Evolutionary conservation across 1,140 invertebrate genomes (phyloP), one percentile per base, ranked within the genome.

Genomic region (Laupala kohalensis): DNA sequence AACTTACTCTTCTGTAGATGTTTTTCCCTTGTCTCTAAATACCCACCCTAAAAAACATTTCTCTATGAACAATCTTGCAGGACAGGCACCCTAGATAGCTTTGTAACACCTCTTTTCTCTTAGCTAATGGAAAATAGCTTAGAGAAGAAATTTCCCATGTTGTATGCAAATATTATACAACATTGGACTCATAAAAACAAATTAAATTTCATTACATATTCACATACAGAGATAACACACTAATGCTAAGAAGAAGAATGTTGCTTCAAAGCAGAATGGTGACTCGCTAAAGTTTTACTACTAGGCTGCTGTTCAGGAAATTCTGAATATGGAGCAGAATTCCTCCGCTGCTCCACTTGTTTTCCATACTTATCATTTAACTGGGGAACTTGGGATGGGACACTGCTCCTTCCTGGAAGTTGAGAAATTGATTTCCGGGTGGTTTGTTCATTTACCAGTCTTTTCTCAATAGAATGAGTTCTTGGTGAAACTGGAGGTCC

Each of bases 211-310:
- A 6, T 65, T 12, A 19, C 6, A 62, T 12, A 62, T 62, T 12
- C 23, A 65, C 25, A 25, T 25, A 19, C 64, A n/a, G 23, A 13
- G 29, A 19, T 29, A n/a, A 68, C 12, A 29, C 27, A 68, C 23
- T 25, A 29, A 5, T 68, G 67, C 67, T 68, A 68, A 68, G 67
- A 68, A n/a, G 67, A 37, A 9, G 67, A 68, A 37, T 68, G 67
- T 23, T 68, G 27, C n/a, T 68, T 68, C 12, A 68, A 27, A 23
- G 27, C 67, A 37, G n/a, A 23, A 30, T 65, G 64, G 23, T 68
- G 67, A 68, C 28, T 68, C 19, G 15, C 19, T 23, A 68, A 37
- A 3, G 28, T 68, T 30, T 68, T 68, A 15, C 27, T 67, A 26
- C 27, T 25, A 19, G 12, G 25, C 27, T 67, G 4, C 27, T 27